Conservation (phyloP, 2,888 invertebrate genomes). For the Rhopalosiphum nymphaeae region DNA sequence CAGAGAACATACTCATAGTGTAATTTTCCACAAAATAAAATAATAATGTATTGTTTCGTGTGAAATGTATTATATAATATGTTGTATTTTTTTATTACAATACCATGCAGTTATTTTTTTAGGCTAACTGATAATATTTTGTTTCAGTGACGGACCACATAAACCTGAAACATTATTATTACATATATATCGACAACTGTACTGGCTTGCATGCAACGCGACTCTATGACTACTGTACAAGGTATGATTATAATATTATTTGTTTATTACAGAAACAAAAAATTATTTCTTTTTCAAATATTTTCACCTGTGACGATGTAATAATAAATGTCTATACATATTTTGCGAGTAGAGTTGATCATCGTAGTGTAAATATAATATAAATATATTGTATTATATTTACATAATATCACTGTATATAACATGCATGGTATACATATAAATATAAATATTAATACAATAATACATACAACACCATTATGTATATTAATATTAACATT, state of each 20-base stretch:
- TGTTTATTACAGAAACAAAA: neutral
- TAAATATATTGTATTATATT: neutral
- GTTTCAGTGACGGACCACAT: slow-evolving; percentile 30
- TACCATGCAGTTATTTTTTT: slow-evolving; percentile 9
- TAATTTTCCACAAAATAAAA: neutral
- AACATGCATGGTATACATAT: neutral
- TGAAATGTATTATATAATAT: slow-evolving; percentile 4
- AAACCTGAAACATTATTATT: slow-evolving; percentile 23
- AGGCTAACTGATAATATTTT: slow-evolving; percentile 17
- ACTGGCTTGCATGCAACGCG: slow-evolving; percentile 52
- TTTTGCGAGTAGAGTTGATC: neutral
- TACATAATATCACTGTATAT: neutral
- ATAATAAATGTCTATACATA: neutral
- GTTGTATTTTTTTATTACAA: neutral
- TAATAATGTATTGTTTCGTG: neutral
- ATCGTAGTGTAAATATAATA: neutral
- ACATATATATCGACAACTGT: neutral
- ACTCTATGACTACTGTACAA: slow-evolving; percentile 62
- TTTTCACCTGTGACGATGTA: neutral
- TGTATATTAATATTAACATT: neutral
- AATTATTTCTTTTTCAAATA: neutral
- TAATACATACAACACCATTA: neutral
- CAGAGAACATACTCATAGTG: neutral
- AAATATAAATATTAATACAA: neutral
- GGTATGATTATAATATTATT: slow-evolving; percentile 12